Base-by-base conservation (phyloP, 2,797 vertebrate species). In the Adelosebastes latens region DNA sequence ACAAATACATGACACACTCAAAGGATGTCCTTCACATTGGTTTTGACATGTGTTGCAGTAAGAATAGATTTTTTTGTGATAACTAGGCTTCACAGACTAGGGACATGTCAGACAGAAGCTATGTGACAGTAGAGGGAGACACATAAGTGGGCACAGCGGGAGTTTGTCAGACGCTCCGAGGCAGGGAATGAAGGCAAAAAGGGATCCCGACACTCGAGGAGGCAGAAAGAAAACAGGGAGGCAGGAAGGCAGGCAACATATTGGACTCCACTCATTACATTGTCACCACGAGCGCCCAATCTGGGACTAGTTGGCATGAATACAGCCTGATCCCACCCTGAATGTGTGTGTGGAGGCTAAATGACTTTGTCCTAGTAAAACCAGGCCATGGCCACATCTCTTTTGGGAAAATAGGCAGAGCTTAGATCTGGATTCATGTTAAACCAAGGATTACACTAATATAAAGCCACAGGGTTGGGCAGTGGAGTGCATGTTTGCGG, bases 231-330 rank as follows among this genome's bases (percentile, higher is more conserved):
- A 79, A 87, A 80, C 80, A 65, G 69, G 75, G 71, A 82, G 52
- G 79, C 72, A 79, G 78, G 65, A 61, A 81, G 76, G 74, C 84
- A 86, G 71, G 83, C 84, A 88, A 83, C 94, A 94, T 92, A 93
- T 93, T 93, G 92, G 85, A 87, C 86, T 87, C 67, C 52, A 77
- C 87, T 92, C 91, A 92, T 93, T 91, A 94, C 89, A 81, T 78
- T 88, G 85, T 92, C 89, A 93, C 90, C 83, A 89, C 58, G 85
- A 91, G 85, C 78, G 7, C 55, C 78, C 91, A 89, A 89, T 92
- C 87, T 91, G 88, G 87, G 81, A 89, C 79, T 63, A 76, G 80
- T 86, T 92, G 92, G 90, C 88, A 89, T 49, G 39, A 88, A 80
- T 70, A 80, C 81, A 88, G 81, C 83, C 76, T 85, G 83, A 86